A percentile compares a stretch with the other conserved stretches of the same genome.
Conservation (phyloP, 2,797 vertebrate species). For the Spinibarbus caldwelli region DNA sequence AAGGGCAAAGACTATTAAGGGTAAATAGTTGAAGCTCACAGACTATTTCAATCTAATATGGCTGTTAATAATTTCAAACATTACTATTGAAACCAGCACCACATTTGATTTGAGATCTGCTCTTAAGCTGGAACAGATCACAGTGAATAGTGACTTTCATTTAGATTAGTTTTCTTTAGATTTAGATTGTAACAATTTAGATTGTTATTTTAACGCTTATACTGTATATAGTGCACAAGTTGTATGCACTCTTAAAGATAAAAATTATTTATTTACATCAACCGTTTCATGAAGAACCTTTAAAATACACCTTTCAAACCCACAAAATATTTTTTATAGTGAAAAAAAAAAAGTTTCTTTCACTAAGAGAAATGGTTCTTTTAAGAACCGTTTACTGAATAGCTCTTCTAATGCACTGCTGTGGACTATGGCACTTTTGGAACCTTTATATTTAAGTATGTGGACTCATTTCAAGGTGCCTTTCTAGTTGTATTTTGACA, state of each 20-base stretch:
- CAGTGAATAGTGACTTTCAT: neutral
- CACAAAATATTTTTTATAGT: neutral
- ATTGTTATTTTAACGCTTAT: neutral
- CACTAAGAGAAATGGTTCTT: neutral
- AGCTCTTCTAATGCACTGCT: neutral
- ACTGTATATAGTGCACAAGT: neutral
- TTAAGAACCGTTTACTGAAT: neutral
- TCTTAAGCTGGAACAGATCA: neutral
- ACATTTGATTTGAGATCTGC: neutral
- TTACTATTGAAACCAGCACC: neutral
- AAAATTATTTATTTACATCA: neutral
- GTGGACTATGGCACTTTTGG: neutral
- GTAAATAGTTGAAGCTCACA: neutral
- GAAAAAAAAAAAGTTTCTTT: too few species aligned
- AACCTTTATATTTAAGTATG: neutral
- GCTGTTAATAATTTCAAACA: neutral
- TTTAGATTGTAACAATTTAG: neutral
- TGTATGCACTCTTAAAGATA: neutral
- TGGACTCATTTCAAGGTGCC: neutral
- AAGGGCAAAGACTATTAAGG: neutral
- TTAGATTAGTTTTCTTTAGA: neutral
- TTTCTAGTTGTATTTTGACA: neutral
- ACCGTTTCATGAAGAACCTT: neutral
- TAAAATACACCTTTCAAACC: neutral
- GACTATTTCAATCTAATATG: neutral